Evolutionary conservation across 1,140 invertebrate genomes (phyloP), one percentile per base, ranked within the genome.

Genomic region (Onthophagus taurus): DNA sequence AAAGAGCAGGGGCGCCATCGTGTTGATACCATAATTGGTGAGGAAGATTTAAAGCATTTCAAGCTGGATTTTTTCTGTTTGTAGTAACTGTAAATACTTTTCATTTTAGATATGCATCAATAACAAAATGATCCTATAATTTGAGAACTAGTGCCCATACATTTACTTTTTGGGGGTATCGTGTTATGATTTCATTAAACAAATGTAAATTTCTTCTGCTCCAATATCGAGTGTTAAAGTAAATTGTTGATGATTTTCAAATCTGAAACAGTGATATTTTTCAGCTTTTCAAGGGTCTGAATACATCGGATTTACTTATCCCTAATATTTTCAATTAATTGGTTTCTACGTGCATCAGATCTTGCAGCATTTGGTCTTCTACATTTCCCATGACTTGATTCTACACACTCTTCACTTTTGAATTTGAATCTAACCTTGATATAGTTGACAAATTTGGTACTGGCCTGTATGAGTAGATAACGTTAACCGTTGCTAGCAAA

Each of bases 41-140:
- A 31, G 31, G 31, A 31, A 31, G 12, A 16, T 31, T 31, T 31
- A 31, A 31, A 31, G 31, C 31, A 31, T 31, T 31, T 29, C 13
- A 31, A 31, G 31, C 12, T 31, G 31, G 12, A 31, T 14, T 31
- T 14, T 3, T 31, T 31, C 31, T 12, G 12, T 31, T 31, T 31
- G 31, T 31, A 31, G 31, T n/a, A n/a, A 31, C n/a, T 31, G 31
- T 31, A 31, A 31, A 31, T 31, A 31, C n/a, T 31, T 31, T 31
- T 31, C 31, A 31, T 16, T 31, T 31, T 31, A 31, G 13, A 29
- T 29, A 31, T 31, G 12, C 31, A 16, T 31, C 12, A 31, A 31
- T 31, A 31, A 31, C n/a, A 31, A 3, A 13, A 31, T 31, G 9
- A 7, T 31, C 31, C 12, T 31, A 31, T 31, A 31, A 31, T 4